Conservation (phyloP, 2,113 vertebrate species). For the Pelusios castaneus region DNA sequence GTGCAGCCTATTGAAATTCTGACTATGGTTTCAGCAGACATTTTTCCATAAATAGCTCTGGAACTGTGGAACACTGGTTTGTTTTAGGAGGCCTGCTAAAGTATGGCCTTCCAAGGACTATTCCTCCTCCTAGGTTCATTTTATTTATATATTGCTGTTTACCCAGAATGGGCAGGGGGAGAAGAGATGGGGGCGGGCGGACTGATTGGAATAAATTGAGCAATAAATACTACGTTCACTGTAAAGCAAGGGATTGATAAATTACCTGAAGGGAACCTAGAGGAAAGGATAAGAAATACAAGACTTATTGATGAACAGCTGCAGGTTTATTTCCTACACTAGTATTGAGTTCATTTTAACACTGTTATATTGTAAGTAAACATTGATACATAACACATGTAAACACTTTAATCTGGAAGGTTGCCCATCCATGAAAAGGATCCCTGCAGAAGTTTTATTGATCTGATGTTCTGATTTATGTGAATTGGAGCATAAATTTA, state of each 20-base stretch:
- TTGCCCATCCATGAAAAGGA: not conserved
- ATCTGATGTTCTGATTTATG: not conserved
- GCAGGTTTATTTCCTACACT: not conserved
- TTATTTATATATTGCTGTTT: not conserved
- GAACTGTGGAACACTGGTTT: constrained; percentile 41
- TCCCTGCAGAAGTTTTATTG: not conserved
- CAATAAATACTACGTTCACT: not conserved
- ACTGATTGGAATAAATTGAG: not conserved
- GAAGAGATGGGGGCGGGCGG: not conserved
- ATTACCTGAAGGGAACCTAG: not conserved
- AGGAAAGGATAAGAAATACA: not conserved
- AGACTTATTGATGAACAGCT: not conserved
- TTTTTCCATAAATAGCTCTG: constrained; percentile 69
- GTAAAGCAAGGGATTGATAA: rapidly evolving
- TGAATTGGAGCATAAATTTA: not conserved
- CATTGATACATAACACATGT: not conserved
- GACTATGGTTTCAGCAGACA: constrained; percentile 53
- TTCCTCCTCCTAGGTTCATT: not conserved
- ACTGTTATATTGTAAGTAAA: not conserved
- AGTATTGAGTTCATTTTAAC: not conserved
- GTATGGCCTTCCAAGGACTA: not conserved
- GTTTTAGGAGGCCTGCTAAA: constrained; percentile 11
- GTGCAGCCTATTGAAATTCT: constrained; percentile 64
- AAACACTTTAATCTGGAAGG: not conserved
- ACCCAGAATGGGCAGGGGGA: rapidly evolving